Base-by-base conservation (phyloP, 2,888 invertebrate species). In the Meiosimyza decipiens region DNA sequence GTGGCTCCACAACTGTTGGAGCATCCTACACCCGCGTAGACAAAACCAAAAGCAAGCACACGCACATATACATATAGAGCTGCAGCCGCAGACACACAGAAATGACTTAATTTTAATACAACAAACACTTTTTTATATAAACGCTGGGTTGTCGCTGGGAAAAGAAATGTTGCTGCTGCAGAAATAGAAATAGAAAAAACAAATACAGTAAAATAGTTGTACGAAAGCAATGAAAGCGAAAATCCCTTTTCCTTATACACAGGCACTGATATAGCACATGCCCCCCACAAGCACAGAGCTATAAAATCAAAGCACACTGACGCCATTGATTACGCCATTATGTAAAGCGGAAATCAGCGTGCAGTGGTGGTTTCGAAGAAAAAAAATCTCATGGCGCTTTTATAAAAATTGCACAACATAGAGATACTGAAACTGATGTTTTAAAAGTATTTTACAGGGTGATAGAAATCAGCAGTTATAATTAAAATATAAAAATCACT, bases 81-180 rank as follows among this genome's bases (percentile, higher is more conserved):
- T 40, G 40, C 40, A 40, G 40, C 40, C 40, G 15, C 3, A 15
- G 9, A 16, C 59, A 40, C 3, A 15, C 59, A 13, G 9, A 50
- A 18, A 51, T 28, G 51, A 33, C 15, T 52, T 33, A 40, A 22
- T 52, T 65, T 15, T 7, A 5, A 47, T 47, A 16, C 54, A 49
- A 40, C 2, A 12, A 6, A 52, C 22, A 47, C 71, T 72, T 74
- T 74, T 74, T 74, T 75, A 66, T 70, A 74, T 72, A 72, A 71
- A 71, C 16, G 72, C 51, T 66, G 50, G 70, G 70, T 71, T 73
- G 62, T 73, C 73, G 71, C 52, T 50, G 7, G 49, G n/a, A 15
- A 22, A 49, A 62, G 40, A 71, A 64, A 69, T 66, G 68, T 18
- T 6, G 51, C 49, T 71, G 71, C 62, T 64, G 22, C 5, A 22